These are phyloP conservation scores for Canis aureus DNA, from an alignment of 2,113 vertebrate species.

Conservation along the genomic window DNA sequence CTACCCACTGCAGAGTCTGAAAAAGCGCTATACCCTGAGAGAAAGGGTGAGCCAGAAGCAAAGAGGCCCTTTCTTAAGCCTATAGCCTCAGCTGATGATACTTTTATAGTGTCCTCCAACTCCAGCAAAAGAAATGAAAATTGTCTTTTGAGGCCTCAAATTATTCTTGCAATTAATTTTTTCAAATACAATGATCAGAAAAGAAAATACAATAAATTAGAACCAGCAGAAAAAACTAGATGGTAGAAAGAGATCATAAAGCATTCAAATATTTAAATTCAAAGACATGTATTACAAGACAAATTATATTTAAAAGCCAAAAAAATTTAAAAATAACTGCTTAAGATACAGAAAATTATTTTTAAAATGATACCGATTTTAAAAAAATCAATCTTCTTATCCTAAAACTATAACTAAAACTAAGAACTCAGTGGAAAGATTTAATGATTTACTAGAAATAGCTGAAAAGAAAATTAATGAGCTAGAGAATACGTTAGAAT, in stretches of 20 bases:
- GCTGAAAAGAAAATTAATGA: slow-evolving; percentile 52
- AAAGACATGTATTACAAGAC: neutral
- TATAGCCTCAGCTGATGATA: neutral
- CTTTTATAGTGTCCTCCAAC: neutral
- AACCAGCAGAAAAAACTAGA: neutral
- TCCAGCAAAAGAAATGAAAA: neutral
- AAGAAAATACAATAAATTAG: neutral
- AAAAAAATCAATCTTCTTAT: slow-evolving; percentile 23
- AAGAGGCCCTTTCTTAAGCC: neutral
- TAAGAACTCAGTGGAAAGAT: neutral
- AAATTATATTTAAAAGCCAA: neutral
- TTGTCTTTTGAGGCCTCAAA: neutral
- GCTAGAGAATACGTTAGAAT: neutral
- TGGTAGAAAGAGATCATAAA: slow-evolving; percentile 6
- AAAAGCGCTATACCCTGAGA: neutral
- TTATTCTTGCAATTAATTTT: neutral
- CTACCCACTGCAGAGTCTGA: neutral
- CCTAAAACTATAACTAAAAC: slow-evolving; percentile 21
- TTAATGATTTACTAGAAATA: slow-evolving; percentile 17
- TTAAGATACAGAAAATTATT: slow-evolving; percentile 37
- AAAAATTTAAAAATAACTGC: neutral
- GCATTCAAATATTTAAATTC: slow-evolving; percentile 30
- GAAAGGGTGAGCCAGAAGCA: neutral
- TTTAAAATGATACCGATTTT: neutral
- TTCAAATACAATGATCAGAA: neutral